Conservation (phyloP, 2,797 vertebrate genomes). For the Sternotherus odoratus region DNA sequence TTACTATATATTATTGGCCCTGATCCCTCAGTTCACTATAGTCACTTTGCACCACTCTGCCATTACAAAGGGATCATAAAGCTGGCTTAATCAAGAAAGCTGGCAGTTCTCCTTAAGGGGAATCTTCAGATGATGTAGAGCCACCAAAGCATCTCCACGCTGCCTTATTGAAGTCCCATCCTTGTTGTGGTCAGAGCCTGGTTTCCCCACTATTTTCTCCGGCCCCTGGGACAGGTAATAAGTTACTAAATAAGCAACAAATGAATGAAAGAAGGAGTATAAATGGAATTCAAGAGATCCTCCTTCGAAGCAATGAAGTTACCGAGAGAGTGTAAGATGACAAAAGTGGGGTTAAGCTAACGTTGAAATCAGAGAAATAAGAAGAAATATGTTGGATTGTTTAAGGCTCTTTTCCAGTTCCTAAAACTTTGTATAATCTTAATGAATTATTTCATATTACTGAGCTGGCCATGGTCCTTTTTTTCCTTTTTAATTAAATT, state of each 20-base stretch:
- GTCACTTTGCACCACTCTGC: not conserved
- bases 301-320: not conserved
- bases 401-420: conserved; percentile 2
- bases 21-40: not conserved
- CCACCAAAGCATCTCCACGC: not conserved
- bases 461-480: not conserved
- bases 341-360: not conserved
- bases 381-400: not conserved
- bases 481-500: not conserved
- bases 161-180: not conserved
- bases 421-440: not conserved
- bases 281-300: not conserved
- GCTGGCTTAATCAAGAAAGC: not conserved
- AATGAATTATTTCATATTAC: not conserved
- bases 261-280: rapidly evolving
- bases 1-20: not conserved
- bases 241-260: not conserved
- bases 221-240: not conserved
- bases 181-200: not conserved
- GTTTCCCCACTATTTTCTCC: not conserved
- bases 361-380: not conserved
- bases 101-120: not conserved
- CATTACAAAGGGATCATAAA: rapidly evolving
- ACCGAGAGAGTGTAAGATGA: not conserved
- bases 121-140: not conserved